A percentile compares a stretch with the other conserved stretches of the same genome.
phyloP scores from a whole-genome alignment of 2,113 vertebrate species.

The Acrocephalus kingi region DNA sequence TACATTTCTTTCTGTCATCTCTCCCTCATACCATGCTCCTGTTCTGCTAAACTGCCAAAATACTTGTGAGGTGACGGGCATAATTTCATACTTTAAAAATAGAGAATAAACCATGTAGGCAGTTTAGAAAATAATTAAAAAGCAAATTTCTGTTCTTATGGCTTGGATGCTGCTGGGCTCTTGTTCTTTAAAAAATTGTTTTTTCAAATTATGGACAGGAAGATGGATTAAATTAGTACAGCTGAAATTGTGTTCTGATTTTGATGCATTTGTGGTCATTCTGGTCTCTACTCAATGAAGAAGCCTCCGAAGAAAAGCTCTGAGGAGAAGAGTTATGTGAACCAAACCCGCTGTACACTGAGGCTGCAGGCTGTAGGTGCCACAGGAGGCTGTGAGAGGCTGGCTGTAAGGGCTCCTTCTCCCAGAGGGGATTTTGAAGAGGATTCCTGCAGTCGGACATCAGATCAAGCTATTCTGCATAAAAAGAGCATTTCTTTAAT shows the following conservation, averaged over 20 bases:
- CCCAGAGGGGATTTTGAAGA: not conserved
- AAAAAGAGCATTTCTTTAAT: not conserved
- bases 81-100: not conserved
- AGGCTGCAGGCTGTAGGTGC: not conserved
- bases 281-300: fast-evolving
- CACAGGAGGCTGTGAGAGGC: fast-evolving
- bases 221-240: not conserved
- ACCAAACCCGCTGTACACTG: not conserved
- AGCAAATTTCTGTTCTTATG: not conserved
- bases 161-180: not conserved
- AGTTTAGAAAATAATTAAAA: not conserved
- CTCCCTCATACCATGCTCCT: not conserved
- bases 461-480: not conserved
- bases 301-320: not conserved
- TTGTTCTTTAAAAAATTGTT: not conserved
- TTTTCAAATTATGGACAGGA: not conserved
- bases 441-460: not conserved
- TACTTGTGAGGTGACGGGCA: not conserved
- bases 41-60: not conserved
- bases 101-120: not conserved
- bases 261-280: not conserved
- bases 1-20: not conserved
- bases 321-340: not conserved
- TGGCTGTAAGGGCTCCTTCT: not conserved
- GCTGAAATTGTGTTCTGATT: not conserved